Percentiles rank a stretch among this genome's conserved stretches.
phyloP scores from a whole-genome alignment of 2,113 vertebrate genomes.

The Hydropotes inermis region DNA sequence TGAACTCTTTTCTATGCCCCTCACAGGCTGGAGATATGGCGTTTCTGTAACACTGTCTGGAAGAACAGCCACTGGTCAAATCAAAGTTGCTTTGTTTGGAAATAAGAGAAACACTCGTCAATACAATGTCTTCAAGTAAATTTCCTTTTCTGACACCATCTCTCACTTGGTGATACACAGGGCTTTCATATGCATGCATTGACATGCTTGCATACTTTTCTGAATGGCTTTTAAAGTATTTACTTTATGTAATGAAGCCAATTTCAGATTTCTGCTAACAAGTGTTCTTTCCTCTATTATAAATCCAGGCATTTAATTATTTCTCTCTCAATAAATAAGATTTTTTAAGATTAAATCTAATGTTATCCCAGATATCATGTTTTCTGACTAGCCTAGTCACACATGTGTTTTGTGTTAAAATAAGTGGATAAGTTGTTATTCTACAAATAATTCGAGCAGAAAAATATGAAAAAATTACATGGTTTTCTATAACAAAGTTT shows the following conservation, averaged over 20 bases:
- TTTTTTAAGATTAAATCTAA: not conserved
- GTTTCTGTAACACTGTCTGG: conserved; percentile 81
- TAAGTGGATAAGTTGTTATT: not conserved
- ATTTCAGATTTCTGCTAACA: not conserved
- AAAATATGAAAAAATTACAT: not conserved
- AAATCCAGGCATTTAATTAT: not conserved
- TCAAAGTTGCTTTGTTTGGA: conserved; percentile 85
- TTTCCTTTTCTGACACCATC: not conserved
- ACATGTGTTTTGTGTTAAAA: not conserved
- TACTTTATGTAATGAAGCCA: not conserved
- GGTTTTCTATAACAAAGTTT: not conserved
- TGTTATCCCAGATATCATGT: not conserved
- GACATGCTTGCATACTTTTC: not conserved
- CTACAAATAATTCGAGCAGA: not conserved
- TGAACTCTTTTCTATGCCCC: not conserved
- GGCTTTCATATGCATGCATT: not conserved
- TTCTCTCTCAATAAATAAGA: not conserved
- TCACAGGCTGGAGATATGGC: conserved; percentile 88
- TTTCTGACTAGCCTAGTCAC: not conserved
- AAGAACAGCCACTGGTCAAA: conserved; percentile 67
- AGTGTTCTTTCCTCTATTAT: not conserved
- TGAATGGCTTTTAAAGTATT: not conserved
- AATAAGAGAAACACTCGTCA: conserved; percentile 81
- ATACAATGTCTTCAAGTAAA: conserved; percentile 82
- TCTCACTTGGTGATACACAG: not conserved